Base-by-base conservation (phyloP, 2,113 vertebrate species). In the Entomyzon cyanotis region DNA sequence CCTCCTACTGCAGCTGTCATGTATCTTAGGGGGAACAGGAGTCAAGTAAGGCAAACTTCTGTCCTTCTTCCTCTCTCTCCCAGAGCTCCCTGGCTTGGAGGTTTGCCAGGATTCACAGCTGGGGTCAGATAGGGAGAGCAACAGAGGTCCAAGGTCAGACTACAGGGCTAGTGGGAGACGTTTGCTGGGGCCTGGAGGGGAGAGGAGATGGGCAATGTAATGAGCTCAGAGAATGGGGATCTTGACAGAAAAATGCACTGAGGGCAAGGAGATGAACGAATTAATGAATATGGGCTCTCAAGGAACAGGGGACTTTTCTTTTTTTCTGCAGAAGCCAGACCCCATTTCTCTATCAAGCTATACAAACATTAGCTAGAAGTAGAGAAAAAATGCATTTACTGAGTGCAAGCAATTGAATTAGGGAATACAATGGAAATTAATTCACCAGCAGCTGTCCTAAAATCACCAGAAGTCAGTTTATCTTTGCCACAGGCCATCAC, bases 131-230 rank as follows among this genome's bases (percentile, higher is more conserved):
- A 79, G 80, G 60, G 77, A 89, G 92, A 96, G 83, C 90, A 90
- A 16, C 87, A n/a, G 68, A 59, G 95, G 92, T 96, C 88, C 80
- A 78, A 93, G 90, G 95, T 96, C 93, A 96, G 9, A 64, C 88
- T 89, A 24, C 46, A 84, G 76, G 76, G 90, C 69, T 93, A 41
- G 88, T 76, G 76, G 92, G 92, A 94, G 96, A 92, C 0, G 6
- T 62, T 94, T 89, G 37, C 49, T 58, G 84, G 69, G 83, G 90
- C 96, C 90, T 76, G 65, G 87, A 87, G 94, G 92, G 92, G 73
- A 88, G 71, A 90, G 27, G 83, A 84, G 77, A 64, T 71, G 80
- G 80, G 62, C 58, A 92, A 81, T 62, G 73, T 89, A 92, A 94
- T 84, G 88, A 93, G 73, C 60, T 90, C 49, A 16, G 85, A 88